Evolutionary conservation across 1,140 invertebrate genomes (phyloP).

Genomic region (Drosophila arizonae): DNA sequence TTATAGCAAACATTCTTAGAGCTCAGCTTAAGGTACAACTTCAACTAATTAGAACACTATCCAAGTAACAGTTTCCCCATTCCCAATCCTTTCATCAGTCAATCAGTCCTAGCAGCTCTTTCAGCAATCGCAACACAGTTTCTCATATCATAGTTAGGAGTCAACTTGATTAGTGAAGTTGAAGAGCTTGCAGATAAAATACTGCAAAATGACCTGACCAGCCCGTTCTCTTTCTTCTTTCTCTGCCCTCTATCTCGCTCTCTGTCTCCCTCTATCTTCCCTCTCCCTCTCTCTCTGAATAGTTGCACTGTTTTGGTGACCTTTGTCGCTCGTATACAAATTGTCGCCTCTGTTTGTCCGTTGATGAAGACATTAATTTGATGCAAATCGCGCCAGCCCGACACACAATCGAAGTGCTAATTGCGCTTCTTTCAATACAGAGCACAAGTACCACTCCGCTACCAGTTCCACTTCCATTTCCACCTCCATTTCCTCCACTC

Average conservation of each 20-base stretch:
- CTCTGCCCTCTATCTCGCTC: no score
- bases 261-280: neutral
- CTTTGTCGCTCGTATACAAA: constrained; percentile 13
- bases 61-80: no score
- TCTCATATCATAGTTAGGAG: no score
- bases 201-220: no score
- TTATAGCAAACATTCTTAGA: no score
- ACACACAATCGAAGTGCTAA: constrained; percentile 79
- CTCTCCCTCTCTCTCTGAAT: neutral
- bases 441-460: constrained; percentile 7
- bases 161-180: neutral
- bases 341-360: constrained; percentile 51
- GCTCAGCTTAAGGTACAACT: no score
- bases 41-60: no score
- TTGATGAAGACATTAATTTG: constrained; percentile 80
- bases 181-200: neutral
- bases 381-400: constrained; percentile 77
- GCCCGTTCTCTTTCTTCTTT: no score
- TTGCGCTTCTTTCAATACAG: constrained; percentile 76
- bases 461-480: neutral
- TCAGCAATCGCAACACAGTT: no score
- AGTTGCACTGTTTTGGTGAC: neutral
- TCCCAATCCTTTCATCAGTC: no score
- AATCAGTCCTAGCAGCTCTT: no score
- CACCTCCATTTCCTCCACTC: neutral